Base-by-base conservation (phyloP, 2,797 vertebrate genomes). In the Neosilurus hyrtlii region DNA sequence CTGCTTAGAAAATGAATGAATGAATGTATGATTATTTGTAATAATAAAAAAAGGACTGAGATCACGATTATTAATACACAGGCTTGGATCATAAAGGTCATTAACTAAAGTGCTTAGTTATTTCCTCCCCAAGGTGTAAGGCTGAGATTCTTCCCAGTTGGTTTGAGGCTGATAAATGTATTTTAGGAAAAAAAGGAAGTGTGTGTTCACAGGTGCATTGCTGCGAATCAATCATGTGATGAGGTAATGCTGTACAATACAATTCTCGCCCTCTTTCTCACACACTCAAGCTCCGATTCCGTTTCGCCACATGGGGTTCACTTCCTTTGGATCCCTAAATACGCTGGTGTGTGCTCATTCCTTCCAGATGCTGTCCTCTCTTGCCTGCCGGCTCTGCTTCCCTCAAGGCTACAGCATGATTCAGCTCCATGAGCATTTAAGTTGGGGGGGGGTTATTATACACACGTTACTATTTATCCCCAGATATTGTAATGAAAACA, bases 321-420 rank as follows among this genome's bases (percentile, higher is more conserved):
- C 92, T 93, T 92, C 90, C 92, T 91, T 90, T 91, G 86, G 85
- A 88, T 90, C 90, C 93, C 90, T 91, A 90, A 91, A 92, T 89
- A 88, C 92, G 90, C 90, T 4, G 80, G 91, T 91, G 92, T 81
- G 62, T 81, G 68, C 43, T 85, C 85, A 83, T 81, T 87, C 77
- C 35, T 54, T 84, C 73, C 86, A 86, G 82, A 86, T 87, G 80
- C 78, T 7, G 52, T 52, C 52, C 35, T 75, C 67, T 70, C 52
- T 56, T 35, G 37, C 35, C 61, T 52, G 54, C 37, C 15, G 43
- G 80, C 43, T 68, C 52, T 37, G 62, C 30, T 68, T 24, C 68
- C 65, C 73, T 35, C 26, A 61, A 68, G 35, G 63, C 65, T 83
- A 26, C 10, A 68, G n/a, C 52, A n/a, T 68, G 63, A 70, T 61